Percentiles rank a stretch among this genome's conserved stretches.
phyloP scores from a whole-genome alignment of 2,888 invertebrate genomes.

The Norana najaformis region DNA sequence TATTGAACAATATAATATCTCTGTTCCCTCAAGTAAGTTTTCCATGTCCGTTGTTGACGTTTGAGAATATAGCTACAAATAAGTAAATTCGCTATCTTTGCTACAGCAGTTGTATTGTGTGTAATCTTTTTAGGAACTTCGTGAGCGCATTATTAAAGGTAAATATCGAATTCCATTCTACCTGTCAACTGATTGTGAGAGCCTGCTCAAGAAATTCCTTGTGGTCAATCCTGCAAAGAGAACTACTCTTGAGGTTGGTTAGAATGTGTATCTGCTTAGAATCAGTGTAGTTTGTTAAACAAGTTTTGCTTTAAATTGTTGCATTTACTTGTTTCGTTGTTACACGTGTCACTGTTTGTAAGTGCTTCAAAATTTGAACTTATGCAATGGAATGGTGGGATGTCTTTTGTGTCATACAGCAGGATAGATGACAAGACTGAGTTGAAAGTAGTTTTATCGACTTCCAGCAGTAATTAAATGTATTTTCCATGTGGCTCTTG shows the following conservation, averaged over 20 bases:
- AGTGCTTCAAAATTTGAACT: background rate
- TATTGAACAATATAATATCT: background rate
- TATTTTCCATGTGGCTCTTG: too few species aligned
- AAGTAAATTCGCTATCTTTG: background rate
- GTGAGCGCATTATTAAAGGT: conserved; percentile 95
- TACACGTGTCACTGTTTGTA: background rate
- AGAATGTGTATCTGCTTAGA: background rate
- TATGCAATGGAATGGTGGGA: too few species aligned
- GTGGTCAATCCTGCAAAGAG: conserved; percentile 97
- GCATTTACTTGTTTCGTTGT: background rate
- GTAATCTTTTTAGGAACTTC: conserved; percentile 70
- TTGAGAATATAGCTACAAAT: background rate
- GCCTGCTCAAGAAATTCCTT: conserved; percentile 97
- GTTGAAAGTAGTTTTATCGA: too few species aligned
- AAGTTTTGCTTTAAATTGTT: background rate
- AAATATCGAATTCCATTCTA: conserved; percentile 99
- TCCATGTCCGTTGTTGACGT: background rate
- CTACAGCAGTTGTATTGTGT: too few species aligned
- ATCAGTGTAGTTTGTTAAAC: background rate
- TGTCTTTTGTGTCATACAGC: too few species aligned
- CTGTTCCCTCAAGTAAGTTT: background rate
- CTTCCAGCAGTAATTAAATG: too few species aligned
- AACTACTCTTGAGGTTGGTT: conserved; percentile 71
- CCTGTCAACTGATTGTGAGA: conserved; percentile 99
- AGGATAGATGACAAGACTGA: too few species aligned